phyloP scores from a whole-genome alignment of 2,888 invertebrate species.

The Didymodactylos carnosus region DNA sequence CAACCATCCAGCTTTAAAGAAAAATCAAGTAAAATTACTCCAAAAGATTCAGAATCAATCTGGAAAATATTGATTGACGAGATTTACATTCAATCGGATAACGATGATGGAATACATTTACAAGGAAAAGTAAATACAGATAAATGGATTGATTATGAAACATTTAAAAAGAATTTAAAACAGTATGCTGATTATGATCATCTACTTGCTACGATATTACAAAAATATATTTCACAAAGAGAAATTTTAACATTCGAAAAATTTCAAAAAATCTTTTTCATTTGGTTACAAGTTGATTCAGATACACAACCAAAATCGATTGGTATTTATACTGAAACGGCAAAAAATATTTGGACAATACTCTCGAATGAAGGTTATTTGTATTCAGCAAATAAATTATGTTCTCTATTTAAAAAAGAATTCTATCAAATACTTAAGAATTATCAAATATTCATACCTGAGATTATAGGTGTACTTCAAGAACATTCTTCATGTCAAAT shows the following conservation, averaged over 20 bases:
- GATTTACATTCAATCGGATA: background rate
- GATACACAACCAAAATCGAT: background rate
- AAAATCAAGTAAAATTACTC: background rate
- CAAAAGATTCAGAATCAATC: background rate
- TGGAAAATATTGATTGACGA: background rate
- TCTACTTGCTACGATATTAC: background rate
- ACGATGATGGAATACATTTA: background rate
- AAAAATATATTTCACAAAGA: background rate
- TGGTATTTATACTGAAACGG: background rate
- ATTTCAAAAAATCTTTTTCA: background rate
- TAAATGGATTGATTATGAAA: slow-evolving; percentile 2
- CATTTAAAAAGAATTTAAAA: background rate
- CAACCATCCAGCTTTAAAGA: background rate
- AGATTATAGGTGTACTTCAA: background rate
- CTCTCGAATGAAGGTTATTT: background rate
- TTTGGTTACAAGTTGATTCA: background rate
- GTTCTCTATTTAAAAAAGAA: background rate
- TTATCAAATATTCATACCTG: background rate
- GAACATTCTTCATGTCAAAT: background rate
- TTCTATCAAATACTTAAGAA: background rate
- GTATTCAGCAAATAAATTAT: background rate
- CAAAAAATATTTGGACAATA: background rate
- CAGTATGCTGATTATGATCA: background rate
- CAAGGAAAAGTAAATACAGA: slow-evolving; percentile 1
- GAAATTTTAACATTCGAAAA: background rate